These are phyloP conservation scores for Pristionchus exspectatus DNA, from an alignment of 2,888 invertebrate genomes.

Conservation along the genomic window DNA sequence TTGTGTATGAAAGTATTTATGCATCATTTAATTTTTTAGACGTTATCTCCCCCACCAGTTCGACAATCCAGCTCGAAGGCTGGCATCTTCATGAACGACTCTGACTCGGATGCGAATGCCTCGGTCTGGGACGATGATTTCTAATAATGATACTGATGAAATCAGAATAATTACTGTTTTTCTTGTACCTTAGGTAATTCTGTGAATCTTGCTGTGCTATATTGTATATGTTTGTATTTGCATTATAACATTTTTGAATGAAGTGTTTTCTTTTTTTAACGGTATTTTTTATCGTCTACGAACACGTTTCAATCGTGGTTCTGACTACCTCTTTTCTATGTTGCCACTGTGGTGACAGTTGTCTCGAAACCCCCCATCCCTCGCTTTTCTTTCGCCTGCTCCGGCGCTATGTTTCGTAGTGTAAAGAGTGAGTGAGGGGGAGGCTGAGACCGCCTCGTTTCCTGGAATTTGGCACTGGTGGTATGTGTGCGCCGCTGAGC, in stretches of 20 bases:
- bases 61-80: not conserved
- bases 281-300: not conserved
- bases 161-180: not conserved
- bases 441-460: conserved; percentile 42
- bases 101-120: conserved; percentile 23
- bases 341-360: not conserved
- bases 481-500: conserved; percentile 33
- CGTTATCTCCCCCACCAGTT: not conserved
- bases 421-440: conserved; percentile 50
- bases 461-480: conserved; percentile 49
- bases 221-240: conserved; percentile 28
- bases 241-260: not conserved
- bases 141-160: not conserved
- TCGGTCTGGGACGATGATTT: conserved; percentile 37
- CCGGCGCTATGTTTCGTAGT: conserved; percentile 47
- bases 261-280: not conserved
- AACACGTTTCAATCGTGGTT: conserved; percentile 21
- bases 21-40: not conserved
- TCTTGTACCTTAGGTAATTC: not conserved
- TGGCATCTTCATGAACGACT: conserved; percentile 16
- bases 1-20: not conserved
- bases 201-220: conserved; percentile 2
- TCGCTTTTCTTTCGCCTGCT: conserved; percentile 9
- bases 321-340: not conserved
- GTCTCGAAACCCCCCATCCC: not conserved